Evolutionary conservation across 2,888 invertebrate species (phyloP), one percentile per base, ranked within the genome.

Genomic region (Dicycla oo): DNA sequence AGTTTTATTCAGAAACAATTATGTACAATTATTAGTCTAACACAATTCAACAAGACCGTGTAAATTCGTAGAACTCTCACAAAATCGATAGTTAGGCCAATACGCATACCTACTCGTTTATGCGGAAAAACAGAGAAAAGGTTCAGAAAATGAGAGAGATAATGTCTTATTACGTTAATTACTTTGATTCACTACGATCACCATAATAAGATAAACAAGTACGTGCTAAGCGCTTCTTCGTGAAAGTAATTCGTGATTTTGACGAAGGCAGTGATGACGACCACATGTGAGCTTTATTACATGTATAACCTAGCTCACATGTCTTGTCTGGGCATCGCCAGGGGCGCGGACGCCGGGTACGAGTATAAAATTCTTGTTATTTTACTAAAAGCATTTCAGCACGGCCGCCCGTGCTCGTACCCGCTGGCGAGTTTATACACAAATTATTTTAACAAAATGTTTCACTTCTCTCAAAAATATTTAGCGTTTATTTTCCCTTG

Each of bases 331-430:
- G 47, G 40, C 58, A n/a, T 20, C 47, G 69, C 70, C 69, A 40
- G 63, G 47, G 69, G 69, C 58, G 53, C 43, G 67, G 66, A 65
- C 68, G 68, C 38, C 74, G 56, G 72, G 77, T 58, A 72, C 65
- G 68, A 61, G 81, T 70, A 86, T 81, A 81, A 88, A 88, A 89
- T 89, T 88, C 87, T 86, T 88, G 88, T 88, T 89, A 91, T 91
- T 91, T 89, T 84, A 83, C 88, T 91, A 88, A 90, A 90, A 90
- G 88, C 87, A 88, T 91, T 90, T 88, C 85, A 85, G 79, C 76
- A 80, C 81, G 85, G 73, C 85, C 81, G 79, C 78, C 60, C 83
- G 78, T 51, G 71, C 74, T 76, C 82, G 66, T 78, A 72, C 82
- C 79, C 79, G 77, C 76, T 80, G 69, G 73, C 74, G 75, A 84